A percentile compares a stretch with the other conserved stretches of the same genome.
phyloP scores from a whole-genome alignment of 2,797 vertebrate species.

The Chelmon rostratus region DNA sequence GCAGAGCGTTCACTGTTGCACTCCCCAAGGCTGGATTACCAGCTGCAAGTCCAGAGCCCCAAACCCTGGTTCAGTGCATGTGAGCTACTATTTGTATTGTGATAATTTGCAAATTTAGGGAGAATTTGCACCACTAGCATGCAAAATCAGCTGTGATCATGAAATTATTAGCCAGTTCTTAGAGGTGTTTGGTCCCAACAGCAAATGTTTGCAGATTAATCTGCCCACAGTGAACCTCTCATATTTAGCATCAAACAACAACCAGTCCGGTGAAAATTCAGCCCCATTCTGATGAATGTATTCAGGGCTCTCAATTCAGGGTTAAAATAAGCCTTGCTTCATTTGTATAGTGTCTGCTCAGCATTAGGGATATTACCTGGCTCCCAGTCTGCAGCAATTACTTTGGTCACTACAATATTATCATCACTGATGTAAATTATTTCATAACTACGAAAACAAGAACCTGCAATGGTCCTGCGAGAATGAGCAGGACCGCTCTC shows the following conservation, averaged over 20 bases:
- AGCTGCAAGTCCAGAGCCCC: too few species aligned
- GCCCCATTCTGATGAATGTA: background rate
- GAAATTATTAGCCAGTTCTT: too few species aligned
- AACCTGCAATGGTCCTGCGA: background rate
- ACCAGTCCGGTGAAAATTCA: background rate
- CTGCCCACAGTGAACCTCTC: background rate
- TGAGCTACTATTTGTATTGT: background rate
- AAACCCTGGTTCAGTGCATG: background rate
- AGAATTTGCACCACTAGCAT: background rate
- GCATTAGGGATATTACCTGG: background rate
- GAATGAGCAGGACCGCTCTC: slow-evolving; percentile 3
- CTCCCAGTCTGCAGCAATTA: background rate
- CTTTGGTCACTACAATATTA: background rate
- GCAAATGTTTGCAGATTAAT: background rate
- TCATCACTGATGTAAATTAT: background rate
- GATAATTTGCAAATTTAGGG: background rate
- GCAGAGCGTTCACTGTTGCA: background rate
- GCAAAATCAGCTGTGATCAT: background rate
- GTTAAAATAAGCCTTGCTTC: background rate
- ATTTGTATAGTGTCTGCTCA: background rate
- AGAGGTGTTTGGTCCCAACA: background rate
- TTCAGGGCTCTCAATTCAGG: background rate
- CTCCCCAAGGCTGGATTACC: background rate
- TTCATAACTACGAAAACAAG: background rate
- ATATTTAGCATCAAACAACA: background rate